Percentiles rank a stretch among this genome's conserved stretches.
Evolutionary conservation across 2,113 vertebrate genomes (phyloP).

Genomic region (Cavia aperea): DNA sequence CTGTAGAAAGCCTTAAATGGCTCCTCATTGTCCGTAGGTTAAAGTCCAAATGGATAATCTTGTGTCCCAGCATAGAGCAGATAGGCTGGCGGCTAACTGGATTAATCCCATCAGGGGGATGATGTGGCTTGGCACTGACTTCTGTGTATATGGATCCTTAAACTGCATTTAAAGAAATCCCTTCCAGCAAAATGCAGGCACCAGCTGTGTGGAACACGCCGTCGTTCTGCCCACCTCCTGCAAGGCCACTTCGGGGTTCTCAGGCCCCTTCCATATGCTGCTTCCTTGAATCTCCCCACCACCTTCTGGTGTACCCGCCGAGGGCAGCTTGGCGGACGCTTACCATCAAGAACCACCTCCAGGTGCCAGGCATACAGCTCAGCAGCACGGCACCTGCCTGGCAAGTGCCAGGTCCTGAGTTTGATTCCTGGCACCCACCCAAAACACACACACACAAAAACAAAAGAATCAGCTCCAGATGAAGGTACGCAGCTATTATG

Average conservation of each 20-base stretch:
- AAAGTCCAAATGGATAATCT: background rate
- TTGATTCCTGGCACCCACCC: too few relatives aligned
- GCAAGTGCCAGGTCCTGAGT: too few relatives aligned
- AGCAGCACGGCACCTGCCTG: too few relatives aligned
- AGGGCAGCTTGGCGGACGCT: background rate
- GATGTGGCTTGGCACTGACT: background rate
- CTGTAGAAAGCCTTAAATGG: background rate
- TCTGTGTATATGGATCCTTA: background rate
- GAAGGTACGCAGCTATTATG: background rate
- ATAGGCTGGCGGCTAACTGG: background rate
- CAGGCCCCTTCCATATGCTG: background rate
- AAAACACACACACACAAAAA: too few relatives aligned
- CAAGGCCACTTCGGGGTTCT: background rate
- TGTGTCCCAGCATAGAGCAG: background rate
- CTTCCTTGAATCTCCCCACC: background rate
- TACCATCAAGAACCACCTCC: background rate
- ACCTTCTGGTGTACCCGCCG: background rate
- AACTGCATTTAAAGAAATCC: background rate
- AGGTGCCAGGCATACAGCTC: too few relatives aligned
- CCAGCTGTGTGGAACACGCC: background rate
- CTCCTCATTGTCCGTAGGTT: background rate
- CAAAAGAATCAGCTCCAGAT: background rate
- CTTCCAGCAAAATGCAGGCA: background rate
- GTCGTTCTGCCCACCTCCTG: background rate
- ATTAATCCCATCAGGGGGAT: background rate